Evolutionary conservation across 2,113 vertebrate species (phyloP).

Genomic region (Eulemur macaco): DNA sequence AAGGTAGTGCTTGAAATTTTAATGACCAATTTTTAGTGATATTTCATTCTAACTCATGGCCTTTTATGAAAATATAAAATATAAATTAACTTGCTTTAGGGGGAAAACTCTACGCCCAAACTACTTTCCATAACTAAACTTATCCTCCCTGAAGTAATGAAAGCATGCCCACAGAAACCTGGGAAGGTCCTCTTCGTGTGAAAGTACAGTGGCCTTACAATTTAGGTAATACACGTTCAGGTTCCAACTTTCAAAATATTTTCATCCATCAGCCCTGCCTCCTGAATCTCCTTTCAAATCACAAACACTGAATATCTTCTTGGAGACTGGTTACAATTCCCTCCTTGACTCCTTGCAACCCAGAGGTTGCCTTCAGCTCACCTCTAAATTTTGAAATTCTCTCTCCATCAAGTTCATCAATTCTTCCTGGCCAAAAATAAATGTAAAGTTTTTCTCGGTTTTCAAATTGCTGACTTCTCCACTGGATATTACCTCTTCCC

Average conservation of each 20-base stretch:
- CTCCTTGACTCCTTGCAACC: background rate
- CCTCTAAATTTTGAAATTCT: background rate
- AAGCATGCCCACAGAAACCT: background rate
- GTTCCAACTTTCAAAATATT: background rate
- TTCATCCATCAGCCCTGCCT: background rate
- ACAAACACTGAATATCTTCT: background rate
- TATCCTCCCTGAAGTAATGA: slow-evolving; percentile 4
- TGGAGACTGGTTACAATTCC: background rate
- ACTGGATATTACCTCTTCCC: background rate
- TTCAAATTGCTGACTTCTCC: slow-evolving; percentile 28
- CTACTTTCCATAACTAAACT: background rate
- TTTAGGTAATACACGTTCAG: background rate
- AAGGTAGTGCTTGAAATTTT: background rate
- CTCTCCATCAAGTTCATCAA: background rate
- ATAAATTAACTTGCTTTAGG: background rate
- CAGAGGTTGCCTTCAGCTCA: background rate
- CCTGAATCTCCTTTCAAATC: background rate
- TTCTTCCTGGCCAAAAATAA: slow-evolving; percentile 5
- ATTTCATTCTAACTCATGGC: background rate
- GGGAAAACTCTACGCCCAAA: background rate
- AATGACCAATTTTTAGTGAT: background rate
- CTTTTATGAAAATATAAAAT: slow-evolving; percentile 39
- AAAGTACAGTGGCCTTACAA: background rate
- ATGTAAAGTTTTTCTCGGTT: background rate
- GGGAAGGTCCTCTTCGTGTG: background rate